phyloP scores from a whole-genome alignment of 2,888 invertebrate genomes.

The Mystacides longicornis region DNA sequence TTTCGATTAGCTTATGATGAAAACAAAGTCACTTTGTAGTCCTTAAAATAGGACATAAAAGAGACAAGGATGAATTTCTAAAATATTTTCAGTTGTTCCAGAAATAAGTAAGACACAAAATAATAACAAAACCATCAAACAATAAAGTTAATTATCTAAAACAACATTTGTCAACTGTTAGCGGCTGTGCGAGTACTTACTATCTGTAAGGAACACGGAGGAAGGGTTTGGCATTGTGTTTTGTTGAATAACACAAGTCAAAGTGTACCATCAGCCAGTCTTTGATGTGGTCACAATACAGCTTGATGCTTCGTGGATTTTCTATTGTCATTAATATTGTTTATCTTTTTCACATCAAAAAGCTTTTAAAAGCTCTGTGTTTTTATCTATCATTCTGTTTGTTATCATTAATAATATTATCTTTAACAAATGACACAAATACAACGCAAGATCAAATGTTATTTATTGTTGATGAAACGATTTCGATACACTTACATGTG shows the following conservation, averaged over 20 bases:
- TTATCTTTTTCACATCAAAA: conserved; percentile 17
- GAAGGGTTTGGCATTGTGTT: background rate
- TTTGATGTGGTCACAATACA: conserved; percentile 22
- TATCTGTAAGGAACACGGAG: background rate
- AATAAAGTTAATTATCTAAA: conserved; percentile 4
- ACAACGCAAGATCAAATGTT: conserved; percentile 12
- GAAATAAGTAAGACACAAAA: background rate
- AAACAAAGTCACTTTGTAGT: too few species aligned
- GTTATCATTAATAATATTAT: conserved; percentile 6
- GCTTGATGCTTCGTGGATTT: conserved; percentile 6
- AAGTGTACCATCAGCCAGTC: background rate
- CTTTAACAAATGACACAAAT: conserved; percentile 13
- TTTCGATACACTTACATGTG: too few species aligned
- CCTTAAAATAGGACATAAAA: too few species aligned
- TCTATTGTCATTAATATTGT: conserved; percentile 23
- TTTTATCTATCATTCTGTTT: background rate
- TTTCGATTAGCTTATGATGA: too few species aligned
- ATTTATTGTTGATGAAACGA: conserved; percentile 6
- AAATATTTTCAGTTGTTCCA: background rate
- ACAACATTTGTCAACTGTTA: conserved; percentile 4
- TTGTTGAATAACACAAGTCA: background rate
- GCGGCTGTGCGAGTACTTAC: background rate
- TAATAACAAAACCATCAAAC: conserved; percentile 3
- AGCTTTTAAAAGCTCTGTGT: conserved; percentile 9
- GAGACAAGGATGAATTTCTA: background rate